A percentile compares a stretch with the other conserved stretches of the same genome.
These are phyloP conservation scores for Eciton burchellii DNA, from an alignment of 1,140 invertebrate species.

Conservation along the genomic window DNA sequence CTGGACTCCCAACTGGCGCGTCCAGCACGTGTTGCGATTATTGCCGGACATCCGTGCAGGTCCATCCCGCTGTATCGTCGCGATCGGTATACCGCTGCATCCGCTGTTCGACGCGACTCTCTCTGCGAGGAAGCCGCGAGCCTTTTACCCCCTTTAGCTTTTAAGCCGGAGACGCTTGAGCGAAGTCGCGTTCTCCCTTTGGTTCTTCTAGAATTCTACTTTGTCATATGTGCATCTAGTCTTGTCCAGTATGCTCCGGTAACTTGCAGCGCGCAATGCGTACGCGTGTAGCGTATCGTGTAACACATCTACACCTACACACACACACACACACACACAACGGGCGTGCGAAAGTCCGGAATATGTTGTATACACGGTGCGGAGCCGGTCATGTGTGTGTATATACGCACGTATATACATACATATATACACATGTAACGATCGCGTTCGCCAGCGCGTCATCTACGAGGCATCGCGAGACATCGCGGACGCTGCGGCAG, in stretches of 20 bases:
- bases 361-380: too few relatives aligned
- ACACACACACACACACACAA: conserved; percentile 44
- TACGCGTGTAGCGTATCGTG: conserved; percentile 57
- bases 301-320: conserved; percentile 47
- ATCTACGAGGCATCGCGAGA: conserved; percentile 8
- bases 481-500: conserved; percentile 20
- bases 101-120: conserved; percentile 5
- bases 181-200: conserved; percentile 32
- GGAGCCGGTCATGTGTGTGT: conserved; percentile 13
- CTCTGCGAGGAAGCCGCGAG: conserved; percentile 10
- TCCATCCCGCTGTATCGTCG: neutral
- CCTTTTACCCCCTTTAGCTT: conserved; percentile 61
- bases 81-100: conserved; percentile 5
- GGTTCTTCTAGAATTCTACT: conserved; percentile 56
- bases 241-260: conserved; percentile 78
- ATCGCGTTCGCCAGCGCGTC: conserved; percentile 29
- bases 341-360: conserved; percentile 21
- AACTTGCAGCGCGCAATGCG: conserved; percentile 66
- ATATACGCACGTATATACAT: conserved; percentile 35
- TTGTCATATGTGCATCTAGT: conserved; percentile 81
- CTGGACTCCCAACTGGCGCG: too few relatives aligned
- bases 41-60: neutral
- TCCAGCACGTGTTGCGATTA: neutral
- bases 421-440: conserved; percentile 20
- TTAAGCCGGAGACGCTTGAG: conserved; percentile 50